Conservation (phyloP, 2,113 vertebrate species). For the Cebus imitator region DNA sequence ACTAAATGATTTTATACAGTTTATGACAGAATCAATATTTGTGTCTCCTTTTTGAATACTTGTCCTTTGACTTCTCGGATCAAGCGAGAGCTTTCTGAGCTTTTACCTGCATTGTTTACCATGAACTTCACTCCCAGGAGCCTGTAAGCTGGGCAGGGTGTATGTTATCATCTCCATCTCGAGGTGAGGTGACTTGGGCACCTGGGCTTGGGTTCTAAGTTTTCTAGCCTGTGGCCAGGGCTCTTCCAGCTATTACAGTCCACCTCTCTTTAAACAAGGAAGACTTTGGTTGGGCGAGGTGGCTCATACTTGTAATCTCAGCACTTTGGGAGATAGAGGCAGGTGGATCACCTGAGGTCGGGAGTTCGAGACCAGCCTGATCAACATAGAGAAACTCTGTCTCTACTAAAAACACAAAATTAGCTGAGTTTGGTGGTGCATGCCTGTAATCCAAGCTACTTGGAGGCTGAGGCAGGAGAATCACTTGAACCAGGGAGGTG, state of each 20-base stretch:
- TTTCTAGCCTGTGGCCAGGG: not conserved
- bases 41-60: not conserved
- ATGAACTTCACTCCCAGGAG: not conserved
- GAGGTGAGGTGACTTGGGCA: not conserved
- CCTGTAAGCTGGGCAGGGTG: not conserved
- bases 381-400: too few relatives aligned
- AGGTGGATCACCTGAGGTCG: too few relatives aligned
- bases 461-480: too few relatives aligned
- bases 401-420: too few relatives aligned
- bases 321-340: too few relatives aligned
- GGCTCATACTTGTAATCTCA: too few relatives aligned
- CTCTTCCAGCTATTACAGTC: rapidly evolving
- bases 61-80: not conserved
- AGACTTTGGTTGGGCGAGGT: not conserved
- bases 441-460: too few relatives aligned
- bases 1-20: not conserved
- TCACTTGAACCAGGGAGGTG: too few relatives aligned
- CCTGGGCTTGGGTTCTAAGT: not conserved
- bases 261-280: not conserved
- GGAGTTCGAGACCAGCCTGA: too few relatives aligned
- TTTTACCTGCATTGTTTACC: not conserved
- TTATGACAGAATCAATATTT: not conserved
- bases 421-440: too few relatives aligned
- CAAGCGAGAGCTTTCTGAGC: not conserved
- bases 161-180: not conserved